Conservation (phyloP, 92 coral and sea anemone genomes). For the Metridium senile region DNA sequence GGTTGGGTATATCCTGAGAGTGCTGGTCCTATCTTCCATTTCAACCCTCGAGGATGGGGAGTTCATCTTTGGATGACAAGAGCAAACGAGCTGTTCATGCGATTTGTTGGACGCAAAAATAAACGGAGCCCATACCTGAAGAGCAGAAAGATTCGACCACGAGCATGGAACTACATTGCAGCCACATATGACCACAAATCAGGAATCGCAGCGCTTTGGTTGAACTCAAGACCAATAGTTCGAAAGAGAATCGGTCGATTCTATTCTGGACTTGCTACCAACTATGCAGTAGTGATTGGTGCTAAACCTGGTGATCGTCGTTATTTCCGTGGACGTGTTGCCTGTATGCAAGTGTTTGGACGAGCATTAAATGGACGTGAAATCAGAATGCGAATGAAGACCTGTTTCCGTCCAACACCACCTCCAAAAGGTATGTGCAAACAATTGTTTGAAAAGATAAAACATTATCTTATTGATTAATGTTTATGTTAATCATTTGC, state of each 20-base stretch:
- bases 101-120: slow-evolving; percentile 49
- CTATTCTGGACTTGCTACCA: slow-evolving; percentile 18
- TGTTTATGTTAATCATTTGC: not conserved
- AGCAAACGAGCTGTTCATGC: slow-evolving; percentile 43
- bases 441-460: not conserved
- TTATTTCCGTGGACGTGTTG: slow-evolving; percentile 39
- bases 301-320: slow-evolving; percentile 40
- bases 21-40: slow-evolving; percentile 74
- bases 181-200: slow-evolving; percentile 32
- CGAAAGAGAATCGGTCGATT: slow-evolving; percentile 12
- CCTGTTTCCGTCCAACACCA: slow-evolving; percentile 31
- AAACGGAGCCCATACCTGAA: slow-evolving; percentile 1
- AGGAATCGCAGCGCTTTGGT: slow-evolving; percentile 21
- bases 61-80: slow-evolving; percentile 66
- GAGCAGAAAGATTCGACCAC: slow-evolving; percentile 5
- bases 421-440: slow-evolving; percentile 7
- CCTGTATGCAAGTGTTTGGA: slow-evolving; percentile 39
- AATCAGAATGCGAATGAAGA: slow-evolving; percentile 21
- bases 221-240: slow-evolving; percentile 4
- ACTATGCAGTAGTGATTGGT: slow-evolving; percentile 35
- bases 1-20: slow-evolving; percentile 74
- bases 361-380: slow-evolving; percentile 23
- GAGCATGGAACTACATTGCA: slow-evolving; percentile 43
- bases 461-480: not conserved
- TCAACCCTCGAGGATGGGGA: slow-evolving; percentile 26